Percentiles rank a stretch among this genome's conserved stretches.
phyloP scores from a whole-genome alignment of 2,888 invertebrate species.

The Pemphredon lugubris region DNA sequence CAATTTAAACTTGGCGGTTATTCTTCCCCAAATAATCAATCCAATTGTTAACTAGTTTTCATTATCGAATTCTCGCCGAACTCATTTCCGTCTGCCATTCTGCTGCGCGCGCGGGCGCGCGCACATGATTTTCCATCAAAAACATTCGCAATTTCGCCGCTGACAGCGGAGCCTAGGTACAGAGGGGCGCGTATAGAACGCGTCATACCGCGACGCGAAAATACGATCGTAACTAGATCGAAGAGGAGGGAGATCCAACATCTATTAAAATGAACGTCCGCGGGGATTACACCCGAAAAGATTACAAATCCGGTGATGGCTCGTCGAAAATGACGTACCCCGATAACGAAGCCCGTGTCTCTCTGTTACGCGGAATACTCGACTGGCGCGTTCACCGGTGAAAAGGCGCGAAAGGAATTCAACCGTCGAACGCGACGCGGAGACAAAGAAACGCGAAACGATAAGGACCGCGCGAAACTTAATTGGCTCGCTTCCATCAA shows the following conservation, averaged over 20 bases:
- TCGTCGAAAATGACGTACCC: slow-evolving; percentile 39
- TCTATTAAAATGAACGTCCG: slow-evolving; percentile 44
- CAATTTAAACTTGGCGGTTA: too few relatives aligned
- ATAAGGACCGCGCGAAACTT: too few relatives aligned
- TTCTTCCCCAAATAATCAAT: too few relatives aligned
- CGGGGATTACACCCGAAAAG: slow-evolving; percentile 37
- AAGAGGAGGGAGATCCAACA: slow-evolving; percentile 23
- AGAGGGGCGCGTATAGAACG: slow-evolving; percentile 27
- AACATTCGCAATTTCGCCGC: slow-evolving; percentile 15
- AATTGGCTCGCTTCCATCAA: too few relatives aligned
- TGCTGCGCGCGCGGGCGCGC: background rate
- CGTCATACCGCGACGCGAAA: slow-evolving; percentile 7
- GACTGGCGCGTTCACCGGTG: slow-evolving; percentile 12
- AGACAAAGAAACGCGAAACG: background rate
- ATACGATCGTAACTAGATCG: slow-evolving; percentile 26
- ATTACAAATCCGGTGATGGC: slow-evolving; percentile 43
- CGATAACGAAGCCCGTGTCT: slow-evolving; percentile 41
- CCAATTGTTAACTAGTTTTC: too few relatives aligned
- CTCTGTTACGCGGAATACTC: slow-evolving; percentile 30
- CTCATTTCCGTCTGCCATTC: slow-evolving; percentile 31
- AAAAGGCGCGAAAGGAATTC: background rate
- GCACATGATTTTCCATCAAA: slow-evolving; percentile 16
- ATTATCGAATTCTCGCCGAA: slow-evolving; percentile 19
- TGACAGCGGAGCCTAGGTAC: slow-evolving; percentile 38
- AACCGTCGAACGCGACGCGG: background rate